Base-by-base conservation (phyloP, 2,113 vertebrate species). In the Anas platyrhynchos region DNA sequence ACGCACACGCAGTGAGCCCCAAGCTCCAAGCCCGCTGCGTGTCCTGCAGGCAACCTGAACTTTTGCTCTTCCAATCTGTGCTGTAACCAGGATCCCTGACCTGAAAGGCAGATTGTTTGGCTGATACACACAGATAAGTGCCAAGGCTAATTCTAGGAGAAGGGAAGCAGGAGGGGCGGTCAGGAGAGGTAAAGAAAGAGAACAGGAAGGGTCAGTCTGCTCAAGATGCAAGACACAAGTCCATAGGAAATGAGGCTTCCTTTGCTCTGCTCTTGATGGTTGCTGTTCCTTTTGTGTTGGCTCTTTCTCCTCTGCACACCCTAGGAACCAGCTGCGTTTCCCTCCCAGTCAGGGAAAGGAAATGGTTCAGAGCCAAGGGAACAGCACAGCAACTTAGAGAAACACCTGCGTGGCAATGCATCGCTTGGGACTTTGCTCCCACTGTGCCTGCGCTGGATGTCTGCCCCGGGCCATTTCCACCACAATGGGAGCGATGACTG, bases 221-320 rank as follows among this genome's bases (percentile, higher is more conserved):
- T 86, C 73, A 82, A 96, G 92, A 92, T 44, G 41, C 69, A 89
- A 81, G 83, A 58, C 52, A 43, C n/a, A 82, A 93, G 81, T 92
- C 89, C 71, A 79, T 93, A 95, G 95, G 96, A 97, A 96, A 89
- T 91, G 34, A 54, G 84, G 29, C 77, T 96, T 96, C 96, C 95
- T 96, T 91, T 94, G 54, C 87, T 58, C 83, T 61, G 61, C 73
- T 95, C 66, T 82, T 76, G 36, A 66, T 76, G 81, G 62, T 72
- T 82, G 91, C 58, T 94, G 48, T 92, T 96, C 63, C 90, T 92
- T 95, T 94, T 95, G 91, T 92, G 58, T 97, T 91, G 73, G 48
- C 62, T 75, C 11, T 91, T 95, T 84, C 78, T 92, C 86, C 91
- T 91, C 71, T 94, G 54, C 6, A 9, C 38, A 23, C 32, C 22